These are phyloP conservation scores for Nasonia oneida DNA, from an alignment of 2,888 invertebrate species.

Conservation along the genomic window DNA sequence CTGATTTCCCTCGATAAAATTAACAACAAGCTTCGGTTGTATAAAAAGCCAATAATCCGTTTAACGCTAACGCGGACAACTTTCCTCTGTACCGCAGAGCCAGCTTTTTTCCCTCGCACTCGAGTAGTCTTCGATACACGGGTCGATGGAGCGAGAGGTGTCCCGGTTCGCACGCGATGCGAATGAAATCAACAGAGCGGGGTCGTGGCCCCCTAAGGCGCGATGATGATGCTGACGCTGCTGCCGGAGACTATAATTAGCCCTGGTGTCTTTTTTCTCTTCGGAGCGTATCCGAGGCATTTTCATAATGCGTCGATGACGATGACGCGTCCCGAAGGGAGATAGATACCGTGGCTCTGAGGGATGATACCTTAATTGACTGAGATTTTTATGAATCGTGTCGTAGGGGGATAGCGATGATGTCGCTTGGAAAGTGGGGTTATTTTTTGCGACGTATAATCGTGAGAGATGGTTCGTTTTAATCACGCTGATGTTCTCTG, in stretches of 20 bases:
- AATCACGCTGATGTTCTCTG: neutral
- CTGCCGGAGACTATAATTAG: conserved; percentile 41
- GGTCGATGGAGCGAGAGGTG: conserved; percentile 19
- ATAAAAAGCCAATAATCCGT: neutral
- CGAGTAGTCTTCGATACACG: neutral
- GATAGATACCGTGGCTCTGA: neutral
- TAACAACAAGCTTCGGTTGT: neutral
- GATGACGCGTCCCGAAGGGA: neutral
- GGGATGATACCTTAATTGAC: neutral
- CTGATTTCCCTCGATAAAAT: neutral
- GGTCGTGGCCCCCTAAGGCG: conserved; percentile 26
- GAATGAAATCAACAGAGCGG: conserved; percentile 40
- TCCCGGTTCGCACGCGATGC: conserved; percentile 31
- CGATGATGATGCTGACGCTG: neutral
- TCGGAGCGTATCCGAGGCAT: neutral
- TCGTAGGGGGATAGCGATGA: no score
- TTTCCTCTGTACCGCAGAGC: neutral
- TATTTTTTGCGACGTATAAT: neutral
- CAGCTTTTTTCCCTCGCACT: neutral
- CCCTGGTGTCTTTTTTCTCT: neutral
- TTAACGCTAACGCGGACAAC: neutral
- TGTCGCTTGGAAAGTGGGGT: neutral
- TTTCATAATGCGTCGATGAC: conserved; percentile 38
- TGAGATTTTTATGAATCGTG: neutral
- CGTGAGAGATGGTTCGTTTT: neutral